These are phyloP conservation scores for Idaea dimidiata DNA, from an alignment of 2,888 invertebrate genomes.

Conservation along the genomic window DNA sequence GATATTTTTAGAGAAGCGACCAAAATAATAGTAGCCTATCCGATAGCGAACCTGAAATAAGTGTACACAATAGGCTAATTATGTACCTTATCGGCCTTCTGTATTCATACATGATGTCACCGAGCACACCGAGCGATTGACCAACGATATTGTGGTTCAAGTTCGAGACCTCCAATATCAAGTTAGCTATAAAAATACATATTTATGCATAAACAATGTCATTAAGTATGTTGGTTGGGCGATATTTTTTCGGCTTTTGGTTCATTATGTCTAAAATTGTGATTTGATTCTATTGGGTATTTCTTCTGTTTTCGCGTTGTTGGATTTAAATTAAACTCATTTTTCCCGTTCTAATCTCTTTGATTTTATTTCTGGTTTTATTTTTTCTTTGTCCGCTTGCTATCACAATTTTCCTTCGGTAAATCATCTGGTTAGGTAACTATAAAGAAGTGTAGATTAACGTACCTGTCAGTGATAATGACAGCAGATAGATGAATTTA, in stretches of 20 bases:
- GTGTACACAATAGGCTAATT: slow-evolving; percentile 4
- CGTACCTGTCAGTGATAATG: no score
- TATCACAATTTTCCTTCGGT: no score
- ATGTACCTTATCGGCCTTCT: slow-evolving; percentile 2
- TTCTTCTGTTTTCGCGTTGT: no score
- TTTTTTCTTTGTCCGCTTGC: no score
- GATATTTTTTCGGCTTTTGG: not conserved
- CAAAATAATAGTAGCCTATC: slow-evolving; percentile 5
- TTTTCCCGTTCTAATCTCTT: no score
- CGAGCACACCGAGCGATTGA: slow-evolving; percentile 32
- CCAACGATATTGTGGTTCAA: slow-evolving; percentile 39
- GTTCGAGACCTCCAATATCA: slow-evolving; percentile 28
- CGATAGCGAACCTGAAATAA: not conserved
- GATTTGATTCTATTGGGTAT: no score
- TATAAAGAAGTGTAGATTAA: no score
- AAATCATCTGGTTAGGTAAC: no score
- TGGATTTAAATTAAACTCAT: no score
- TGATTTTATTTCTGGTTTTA: no score
- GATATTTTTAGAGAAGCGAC: not conserved
- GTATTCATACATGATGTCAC: slow-evolving; percentile 44
- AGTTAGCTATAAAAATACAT: slow-evolving; percentile 29
- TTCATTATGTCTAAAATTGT: no score
- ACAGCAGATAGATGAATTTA: no score
- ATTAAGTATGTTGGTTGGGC: not conserved
- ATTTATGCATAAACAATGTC: slow-evolving; percentile 13